Evolutionary conservation across 2,113 vertebrate genomes (phyloP).

Genomic region (Microtus ochrogaster): DNA sequence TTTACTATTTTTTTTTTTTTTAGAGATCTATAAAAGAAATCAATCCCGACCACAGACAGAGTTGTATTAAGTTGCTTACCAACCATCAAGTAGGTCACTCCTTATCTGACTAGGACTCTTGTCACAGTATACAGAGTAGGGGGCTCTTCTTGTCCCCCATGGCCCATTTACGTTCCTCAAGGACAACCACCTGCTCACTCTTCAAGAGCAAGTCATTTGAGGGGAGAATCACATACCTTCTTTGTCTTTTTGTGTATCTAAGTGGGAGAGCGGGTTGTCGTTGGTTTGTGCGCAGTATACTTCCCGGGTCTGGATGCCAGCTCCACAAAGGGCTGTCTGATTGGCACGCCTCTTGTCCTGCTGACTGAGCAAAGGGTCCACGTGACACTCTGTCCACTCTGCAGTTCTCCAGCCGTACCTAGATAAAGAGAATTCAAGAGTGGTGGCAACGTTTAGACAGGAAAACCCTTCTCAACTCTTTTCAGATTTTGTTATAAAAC

Average conservation of each 20-base stretch:
- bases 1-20: background rate
- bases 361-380: conserved; percentile 94
- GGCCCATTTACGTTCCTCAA: background rate
- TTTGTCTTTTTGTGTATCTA: conserved; percentile 89
- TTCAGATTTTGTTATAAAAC: background rate
- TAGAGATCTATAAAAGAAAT: background rate
- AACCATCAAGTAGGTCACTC: background rate
- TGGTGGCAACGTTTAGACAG: background rate
- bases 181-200: background rate
- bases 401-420: conserved; percentile 95
- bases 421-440: background rate
- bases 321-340: conserved; percentile 95
- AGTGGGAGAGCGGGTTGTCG: conserved; percentile 90
- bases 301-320: conserved; percentile 94
- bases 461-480: background rate
- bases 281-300: conserved; percentile 94
- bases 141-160: background rate
- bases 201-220: background rate
- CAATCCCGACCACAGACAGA: background rate
- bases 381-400: conserved; percentile 96
- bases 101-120: background rate
- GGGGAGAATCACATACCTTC: conserved; percentile 89
- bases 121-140: background rate
- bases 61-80: background rate
- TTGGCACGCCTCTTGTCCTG: conserved; percentile 96